Evolutionary conservation across 2,888 invertebrate species (phyloP), one percentile per base, ranked within the genome.

Genomic region (Diachrysia chrysitis): DNA sequence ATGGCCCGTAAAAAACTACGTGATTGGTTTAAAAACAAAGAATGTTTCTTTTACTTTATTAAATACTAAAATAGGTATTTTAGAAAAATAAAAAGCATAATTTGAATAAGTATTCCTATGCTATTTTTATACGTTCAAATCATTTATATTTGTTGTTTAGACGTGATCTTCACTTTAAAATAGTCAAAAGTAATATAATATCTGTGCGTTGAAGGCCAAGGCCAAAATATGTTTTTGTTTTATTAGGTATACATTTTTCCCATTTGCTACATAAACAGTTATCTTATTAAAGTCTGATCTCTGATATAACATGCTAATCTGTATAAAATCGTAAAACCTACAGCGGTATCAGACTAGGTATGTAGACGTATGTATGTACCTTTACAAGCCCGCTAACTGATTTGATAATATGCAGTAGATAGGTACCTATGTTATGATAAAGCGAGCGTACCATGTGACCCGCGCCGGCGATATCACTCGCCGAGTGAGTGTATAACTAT

Each of bases 401-500:
- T 51, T 32, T 16, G 51, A 32, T 35, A 16, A 60, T 51, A 53
- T 16, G 48, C 16, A 21, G 48, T 10, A 16, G 1, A n/a, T 53
- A 17, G 2, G 5, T 25, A 3, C 2, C 5, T 3, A 3, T 51
- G 32, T 53, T 7, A 14, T 7, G 19, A 51, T 59, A 63, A 55
- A 23, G n/a, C 42, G 25, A 23, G 23, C 9, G 54, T 21, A 62
- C 55, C 62, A 48, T 55, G 61, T 62, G 61, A 62, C 17, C n/a
- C 4, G 9, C 35, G 37, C 48, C 51, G 51, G 29, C 54, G 58
- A 64, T 66, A 71, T 32, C 61, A 57, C 51, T 59, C 17, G 12
- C 9, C 35, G 42, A 32, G 35, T 14, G 23, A 23, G 7, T 63
- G 53, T 59, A 71, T n/a, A 37, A 59, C 35, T 59, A 56, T 21